These are phyloP conservation scores for Styela clava DNA, from an alignment of 23 tunicate genomes.

Conservation along the genomic window DNA sequence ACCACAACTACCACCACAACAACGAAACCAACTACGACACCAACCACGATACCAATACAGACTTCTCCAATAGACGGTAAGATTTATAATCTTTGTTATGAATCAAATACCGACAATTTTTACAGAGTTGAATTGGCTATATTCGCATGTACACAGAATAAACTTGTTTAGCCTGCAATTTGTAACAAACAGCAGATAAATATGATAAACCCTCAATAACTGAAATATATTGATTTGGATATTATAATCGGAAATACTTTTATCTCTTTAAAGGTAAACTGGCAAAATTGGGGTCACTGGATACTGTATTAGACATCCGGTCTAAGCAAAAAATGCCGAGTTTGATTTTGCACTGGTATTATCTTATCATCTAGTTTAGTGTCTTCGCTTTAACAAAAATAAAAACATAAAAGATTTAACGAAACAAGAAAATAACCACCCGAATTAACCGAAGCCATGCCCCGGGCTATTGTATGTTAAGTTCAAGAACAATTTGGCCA, in stretches of 20 bases:
- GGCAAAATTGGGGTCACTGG: too few species aligned
- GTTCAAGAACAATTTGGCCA: background rate
- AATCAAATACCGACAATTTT: background rate
- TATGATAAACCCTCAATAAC: too few species aligned
- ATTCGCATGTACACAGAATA: too few species aligned
- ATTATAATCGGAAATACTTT: too few species aligned
- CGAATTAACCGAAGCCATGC: background rate
- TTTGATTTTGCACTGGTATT: background rate
- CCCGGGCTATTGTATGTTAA: background rate
- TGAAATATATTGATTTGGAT: too few species aligned
- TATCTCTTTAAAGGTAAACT: too few species aligned
- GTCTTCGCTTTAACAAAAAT: background rate
- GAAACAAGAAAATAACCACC: background rate
- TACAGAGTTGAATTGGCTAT: too few species aligned
- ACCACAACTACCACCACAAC: slow-evolving; percentile 38
- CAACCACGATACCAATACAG: slow-evolving; percentile 19
- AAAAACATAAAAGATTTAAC: background rate
- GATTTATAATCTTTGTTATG: background rate
- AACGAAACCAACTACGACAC: slow-evolving; percentile 21
- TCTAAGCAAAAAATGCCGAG: background rate
- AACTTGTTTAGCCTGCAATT: too few species aligned
- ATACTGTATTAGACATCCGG: background rate
- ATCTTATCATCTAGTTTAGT: background rate
- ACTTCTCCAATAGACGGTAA: slow-evolving; percentile 12
- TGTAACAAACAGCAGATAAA: too few species aligned